phyloP scores from a whole-genome alignment of 2,888 invertebrate species.

The Norana najaformis region DNA sequence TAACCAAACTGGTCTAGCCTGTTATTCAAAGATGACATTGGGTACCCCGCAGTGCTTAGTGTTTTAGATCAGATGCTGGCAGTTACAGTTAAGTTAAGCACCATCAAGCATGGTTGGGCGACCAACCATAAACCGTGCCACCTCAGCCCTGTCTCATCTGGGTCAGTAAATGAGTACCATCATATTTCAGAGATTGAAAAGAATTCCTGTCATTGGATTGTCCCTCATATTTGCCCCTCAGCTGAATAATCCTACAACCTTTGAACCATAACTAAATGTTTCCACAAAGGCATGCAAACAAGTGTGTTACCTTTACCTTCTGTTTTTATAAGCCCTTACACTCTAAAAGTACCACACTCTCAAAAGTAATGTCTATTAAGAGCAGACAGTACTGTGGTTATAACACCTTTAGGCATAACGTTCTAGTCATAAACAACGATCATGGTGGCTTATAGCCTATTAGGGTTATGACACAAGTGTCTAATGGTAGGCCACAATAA shows the following conservation, averaged over 20 bases:
- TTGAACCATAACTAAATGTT: not conserved
- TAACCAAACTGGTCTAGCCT: not conserved
- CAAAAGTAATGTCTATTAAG: too few species aligned
- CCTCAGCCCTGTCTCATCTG: not conserved
- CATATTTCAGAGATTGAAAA: not conserved
- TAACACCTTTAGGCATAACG: too few species aligned
- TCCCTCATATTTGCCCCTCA: not conserved
- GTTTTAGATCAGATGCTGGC: not conserved
- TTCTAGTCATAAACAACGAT: too few species aligned
- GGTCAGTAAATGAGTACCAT: not conserved
- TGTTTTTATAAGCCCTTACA: not conserved
- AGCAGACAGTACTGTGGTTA: too few species aligned
- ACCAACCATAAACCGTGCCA: not conserved
- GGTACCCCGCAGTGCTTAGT: not conserved
- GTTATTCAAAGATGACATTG: not conserved
- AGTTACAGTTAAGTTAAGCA: not conserved
- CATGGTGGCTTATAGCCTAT: too few species aligned
- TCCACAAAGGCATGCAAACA: not conserved
- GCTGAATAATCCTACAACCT: not conserved
- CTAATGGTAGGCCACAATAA: too few species aligned
- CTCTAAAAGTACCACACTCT: too few species aligned
- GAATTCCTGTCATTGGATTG: not conserved
- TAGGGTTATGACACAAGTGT: too few species aligned
- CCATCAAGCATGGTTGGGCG: not conserved
- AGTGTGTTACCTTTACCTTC: not conserved